Evolutionary conservation across 1,140 invertebrate species (phyloP).

Genomic region (Leptopilina boulardi): DNA sequence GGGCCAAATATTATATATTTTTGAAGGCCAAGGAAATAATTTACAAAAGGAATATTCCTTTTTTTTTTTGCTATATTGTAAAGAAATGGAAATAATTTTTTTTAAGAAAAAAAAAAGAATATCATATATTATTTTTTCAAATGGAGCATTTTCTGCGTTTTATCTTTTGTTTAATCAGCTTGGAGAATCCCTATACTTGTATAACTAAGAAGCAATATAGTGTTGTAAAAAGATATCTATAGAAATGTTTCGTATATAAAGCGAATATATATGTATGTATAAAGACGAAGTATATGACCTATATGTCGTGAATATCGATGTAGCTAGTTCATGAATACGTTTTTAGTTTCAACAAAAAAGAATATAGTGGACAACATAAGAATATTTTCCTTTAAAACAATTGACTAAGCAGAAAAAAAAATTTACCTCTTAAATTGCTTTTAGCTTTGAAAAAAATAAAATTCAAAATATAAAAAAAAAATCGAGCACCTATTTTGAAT

Average conservation of each 20-base stretch:
- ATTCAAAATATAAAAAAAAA: neutral
- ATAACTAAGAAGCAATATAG: slow-evolving; percentile 1
- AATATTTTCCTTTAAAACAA: neutral
- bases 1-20: neutral
- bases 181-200: slow-evolving; percentile 6
- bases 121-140: neutral
- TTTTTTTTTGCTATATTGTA: no score
- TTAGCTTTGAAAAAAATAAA: neutral
- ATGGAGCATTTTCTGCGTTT: neutral
- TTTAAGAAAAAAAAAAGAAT: neutral
- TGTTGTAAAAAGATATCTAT: slow-evolving; percentile 13
- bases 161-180: slow-evolving; percentile 17
- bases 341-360: neutral
- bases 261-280: slow-evolving; percentile 2
- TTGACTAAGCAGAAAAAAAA: no score
- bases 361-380: no score
- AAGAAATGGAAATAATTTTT: neutral
- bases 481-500: neutral
- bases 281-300: slow-evolving; percentile 15
- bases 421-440: no score
- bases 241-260: slow-evolving; percentile 12
- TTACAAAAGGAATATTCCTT: neutral
- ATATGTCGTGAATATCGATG: slow-evolving; percentile 25
- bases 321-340: neutral
- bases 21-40: neutral